Percentiles rank a stretch among this genome's conserved stretches.
Evolutionary conservation across 2,797 vertebrate genomes (phyloP).

Genomic region (Presbytis comata): DNA sequence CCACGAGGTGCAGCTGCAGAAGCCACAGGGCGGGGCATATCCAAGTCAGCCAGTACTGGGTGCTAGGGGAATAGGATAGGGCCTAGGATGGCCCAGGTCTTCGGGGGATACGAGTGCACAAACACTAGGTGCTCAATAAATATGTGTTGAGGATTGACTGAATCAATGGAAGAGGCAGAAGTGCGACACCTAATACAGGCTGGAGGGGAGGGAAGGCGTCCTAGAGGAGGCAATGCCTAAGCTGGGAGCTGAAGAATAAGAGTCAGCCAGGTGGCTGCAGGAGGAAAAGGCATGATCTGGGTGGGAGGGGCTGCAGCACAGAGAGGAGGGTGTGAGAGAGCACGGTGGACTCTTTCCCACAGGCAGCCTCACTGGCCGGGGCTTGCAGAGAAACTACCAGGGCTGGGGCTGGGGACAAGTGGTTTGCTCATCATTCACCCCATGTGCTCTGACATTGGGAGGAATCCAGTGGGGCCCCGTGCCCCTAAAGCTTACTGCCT

Average conservation of each 20-base stretch:
- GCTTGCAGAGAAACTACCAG: background rate
- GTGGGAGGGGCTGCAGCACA: too few species aligned
- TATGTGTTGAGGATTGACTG: background rate
- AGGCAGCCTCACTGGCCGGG: background rate
- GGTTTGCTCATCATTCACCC: background rate
- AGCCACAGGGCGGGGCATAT: background rate
- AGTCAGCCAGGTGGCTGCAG: background rate
- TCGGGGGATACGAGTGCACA: background rate
- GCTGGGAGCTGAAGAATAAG: background rate
- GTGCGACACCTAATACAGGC: too few species aligned
- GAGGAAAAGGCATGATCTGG: background rate
- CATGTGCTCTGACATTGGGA: background rate
- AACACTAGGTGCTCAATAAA: background rate
- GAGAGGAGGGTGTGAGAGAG: background rate
- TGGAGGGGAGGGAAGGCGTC: background rate
- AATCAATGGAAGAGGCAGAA: background rate
- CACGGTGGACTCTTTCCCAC: background rate
- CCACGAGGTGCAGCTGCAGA: conserved; percentile 87
- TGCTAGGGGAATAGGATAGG: background rate
- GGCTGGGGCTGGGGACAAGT: background rate
- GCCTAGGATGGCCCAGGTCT: background rate
- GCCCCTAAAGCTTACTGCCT: background rate
- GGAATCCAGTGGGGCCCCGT: background rate
- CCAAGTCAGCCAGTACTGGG: background rate
- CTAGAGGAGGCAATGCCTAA: background rate